Evolutionary conservation across 2,888 invertebrate genomes (phyloP).

Genomic region (Heliconius aoede): DNA sequence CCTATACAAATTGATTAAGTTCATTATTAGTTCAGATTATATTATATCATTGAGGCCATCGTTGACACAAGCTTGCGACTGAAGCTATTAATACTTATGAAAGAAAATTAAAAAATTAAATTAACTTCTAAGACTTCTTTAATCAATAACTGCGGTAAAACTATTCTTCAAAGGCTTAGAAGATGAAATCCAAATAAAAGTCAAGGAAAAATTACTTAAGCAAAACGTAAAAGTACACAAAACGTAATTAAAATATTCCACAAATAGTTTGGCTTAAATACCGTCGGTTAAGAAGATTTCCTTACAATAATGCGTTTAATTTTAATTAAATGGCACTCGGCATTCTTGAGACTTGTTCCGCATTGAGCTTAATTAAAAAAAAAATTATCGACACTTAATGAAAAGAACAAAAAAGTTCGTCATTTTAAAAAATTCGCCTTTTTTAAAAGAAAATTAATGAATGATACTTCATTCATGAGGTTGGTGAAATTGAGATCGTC

Average conservation of each 20-base stretch:
- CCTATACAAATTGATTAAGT: constrained; percentile 2
- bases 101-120: no score
- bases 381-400: constrained; percentile 21
- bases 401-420: constrained; percentile 12
- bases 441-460: no score
- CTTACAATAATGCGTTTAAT: constrained; percentile 31
- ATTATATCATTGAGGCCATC: no score
- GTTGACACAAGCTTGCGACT: no score
- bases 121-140: no score
- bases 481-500: no score
- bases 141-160: not conserved
- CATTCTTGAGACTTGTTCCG: constrained; percentile 16
- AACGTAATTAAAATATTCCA: not conserved
- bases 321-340: constrained; percentile 33
- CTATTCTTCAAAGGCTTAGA: not conserved
- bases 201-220: not conserved
- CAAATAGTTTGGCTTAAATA: constrained; percentile 3
- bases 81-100: not conserved
- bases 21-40: not conserved
- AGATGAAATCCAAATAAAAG: not conserved
- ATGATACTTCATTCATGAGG: no score
- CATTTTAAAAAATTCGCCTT: not conserved
- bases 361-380: constrained; percentile 31
- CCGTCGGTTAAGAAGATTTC: constrained; percentile 13
- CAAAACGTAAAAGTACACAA: not conserved